Evolutionary conservation across 2,113 vertebrate species (phyloP), one percentile per base, ranked within the genome.

Genomic region (Ptychochromis oligacanthus): DNA sequence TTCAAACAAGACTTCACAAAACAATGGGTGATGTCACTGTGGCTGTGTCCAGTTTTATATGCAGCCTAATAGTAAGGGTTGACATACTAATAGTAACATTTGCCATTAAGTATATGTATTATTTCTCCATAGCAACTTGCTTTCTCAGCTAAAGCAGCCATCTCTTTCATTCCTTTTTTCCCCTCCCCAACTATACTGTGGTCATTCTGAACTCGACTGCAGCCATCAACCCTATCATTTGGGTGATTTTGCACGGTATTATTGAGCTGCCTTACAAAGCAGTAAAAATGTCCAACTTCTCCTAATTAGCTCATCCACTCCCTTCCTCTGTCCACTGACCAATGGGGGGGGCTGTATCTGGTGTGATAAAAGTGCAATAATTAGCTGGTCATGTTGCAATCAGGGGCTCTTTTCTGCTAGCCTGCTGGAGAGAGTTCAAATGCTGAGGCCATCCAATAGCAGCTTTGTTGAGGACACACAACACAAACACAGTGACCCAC

Each of bases 311-410:
- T 86, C 77, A 79, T 57, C 78, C 84, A 43, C 26, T 79, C 40
- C 28, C 81, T 10, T 65, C 59, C 54, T 36, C 70, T 22, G 77
- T 75, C 82, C 46, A 1, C 62, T 46, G 24, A 67, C 84, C 88
- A 65, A 55, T 46, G 65, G 52, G 22, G 43, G 28, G 20, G 22
- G 55, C 34, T 17, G 49, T 59, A 70, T 87, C 67, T 83, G 54
- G 9, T 61, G 54, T 0, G 40, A 87, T 88, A 87, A 90, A 90
- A 91, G 84, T 3, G 58, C 34, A 86, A 64, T 91, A 93, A 92
- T 83, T 92, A 83, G 77, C 88, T 70, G 85, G 87, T 92, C 91
- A 80, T 46, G 36, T 49, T 17, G 83, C 90, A 93, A 91, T 93
- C 91, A 92, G 74, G 18, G 81, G 40, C 89, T 90, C 67, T 91